Conservation (phyloP, 2,888 invertebrate genomes). For the Plutella xylostella region DNA sequence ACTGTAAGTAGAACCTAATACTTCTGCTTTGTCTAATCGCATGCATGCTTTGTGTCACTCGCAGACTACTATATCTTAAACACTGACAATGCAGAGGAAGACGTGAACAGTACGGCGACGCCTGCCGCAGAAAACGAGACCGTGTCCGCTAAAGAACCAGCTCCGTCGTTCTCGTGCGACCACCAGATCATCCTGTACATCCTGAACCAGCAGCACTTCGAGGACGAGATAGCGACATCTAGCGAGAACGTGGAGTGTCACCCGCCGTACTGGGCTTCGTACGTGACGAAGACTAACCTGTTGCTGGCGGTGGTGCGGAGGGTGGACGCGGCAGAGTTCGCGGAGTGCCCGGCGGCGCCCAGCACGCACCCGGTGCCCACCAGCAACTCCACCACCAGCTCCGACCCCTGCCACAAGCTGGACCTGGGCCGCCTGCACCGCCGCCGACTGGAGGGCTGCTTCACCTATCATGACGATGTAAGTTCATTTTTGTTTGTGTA, state of each 20-base stretch:
- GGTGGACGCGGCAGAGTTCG: conserved; percentile 23
- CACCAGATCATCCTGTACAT: conserved; percentile 77
- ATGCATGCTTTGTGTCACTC: conserved; percentile 42
- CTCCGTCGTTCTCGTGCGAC: conserved; percentile 75
- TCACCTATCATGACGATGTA: conserved; percentile 79
- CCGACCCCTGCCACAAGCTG: conserved; percentile 82
- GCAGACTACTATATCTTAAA: conserved; percentile 35
- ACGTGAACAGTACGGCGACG: conserved; percentile 26
- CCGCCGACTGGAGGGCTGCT: conserved; percentile 79
- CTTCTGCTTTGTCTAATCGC: conserved; percentile 45
- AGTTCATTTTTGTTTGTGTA: no score
- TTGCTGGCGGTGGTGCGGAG: conserved; percentile 79
- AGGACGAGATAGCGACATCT: conserved; percentile 36
- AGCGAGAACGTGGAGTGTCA: conserved; percentile 38
- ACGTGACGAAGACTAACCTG: conserved; percentile 82
- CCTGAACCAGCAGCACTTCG: conserved; percentile 67
- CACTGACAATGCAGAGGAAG: conserved; percentile 31
- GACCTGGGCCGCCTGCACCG: conserved; percentile 76
- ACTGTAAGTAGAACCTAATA: conserved; percentile 6
- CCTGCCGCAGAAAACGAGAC: conserved; percentile 30
- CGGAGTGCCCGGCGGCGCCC: conserved; percentile 68
- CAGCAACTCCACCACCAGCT: conserved; percentile 40
- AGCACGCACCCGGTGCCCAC: conserved; percentile 67
- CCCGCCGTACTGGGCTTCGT: conserved; percentile 74
- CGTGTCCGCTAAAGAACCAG: conserved; percentile 30